Evolutionary conservation across 1,140 invertebrate genomes (phyloP).

Genomic region (Aphelenchoides avenae): DNA sequence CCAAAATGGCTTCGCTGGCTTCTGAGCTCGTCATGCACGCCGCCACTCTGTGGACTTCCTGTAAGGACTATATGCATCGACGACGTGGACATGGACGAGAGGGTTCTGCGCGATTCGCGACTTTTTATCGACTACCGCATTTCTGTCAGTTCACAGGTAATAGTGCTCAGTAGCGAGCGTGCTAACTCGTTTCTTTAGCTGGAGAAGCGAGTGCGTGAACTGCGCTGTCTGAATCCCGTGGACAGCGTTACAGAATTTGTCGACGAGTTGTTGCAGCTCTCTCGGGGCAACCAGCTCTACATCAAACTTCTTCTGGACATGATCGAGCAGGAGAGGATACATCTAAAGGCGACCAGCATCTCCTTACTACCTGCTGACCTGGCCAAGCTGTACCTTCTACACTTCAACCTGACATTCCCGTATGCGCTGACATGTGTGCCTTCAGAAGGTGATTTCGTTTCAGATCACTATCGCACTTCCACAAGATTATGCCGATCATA

Average conservation of each 20-base stretch:
- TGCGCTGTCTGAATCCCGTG: conserved; percentile 64
- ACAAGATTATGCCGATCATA: conserved; percentile 67
- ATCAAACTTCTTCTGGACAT: conserved; percentile 86
- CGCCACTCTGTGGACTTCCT: neutral
- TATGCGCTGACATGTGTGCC: conserved; percentile 64
- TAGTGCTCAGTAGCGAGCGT: neutral
- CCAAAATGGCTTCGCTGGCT: conserved; percentile 31
- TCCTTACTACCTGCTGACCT: conserved; percentile 82
- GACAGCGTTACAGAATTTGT: conserved; percentile 71
- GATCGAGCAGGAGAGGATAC: conserved; percentile 82
- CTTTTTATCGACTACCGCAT: conserved; percentile 73
- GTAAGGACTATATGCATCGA: conserved; percentile 29
- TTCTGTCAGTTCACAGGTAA: conserved; percentile 68
- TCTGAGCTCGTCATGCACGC: conserved; percentile 18
- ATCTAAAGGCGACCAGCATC: conserved; percentile 81
- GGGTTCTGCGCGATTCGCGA: conserved; percentile 64
- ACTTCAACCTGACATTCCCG: conserved; percentile 86
- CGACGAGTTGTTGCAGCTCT: conserved; percentile 74
- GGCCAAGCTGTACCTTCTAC: conserved; percentile 82
- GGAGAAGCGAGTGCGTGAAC: conserved; percentile 67
- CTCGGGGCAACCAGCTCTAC: conserved; percentile 83
- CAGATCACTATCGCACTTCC: conserved; percentile 30
- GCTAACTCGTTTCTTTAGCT: conserved; percentile 66
- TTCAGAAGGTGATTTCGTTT: conserved; percentile 14
- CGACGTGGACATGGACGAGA: conserved; percentile 43